Evolutionary conservation across 1,140 invertebrate genomes (phyloP).

Genomic region (Drosophila kohkoa): DNA sequence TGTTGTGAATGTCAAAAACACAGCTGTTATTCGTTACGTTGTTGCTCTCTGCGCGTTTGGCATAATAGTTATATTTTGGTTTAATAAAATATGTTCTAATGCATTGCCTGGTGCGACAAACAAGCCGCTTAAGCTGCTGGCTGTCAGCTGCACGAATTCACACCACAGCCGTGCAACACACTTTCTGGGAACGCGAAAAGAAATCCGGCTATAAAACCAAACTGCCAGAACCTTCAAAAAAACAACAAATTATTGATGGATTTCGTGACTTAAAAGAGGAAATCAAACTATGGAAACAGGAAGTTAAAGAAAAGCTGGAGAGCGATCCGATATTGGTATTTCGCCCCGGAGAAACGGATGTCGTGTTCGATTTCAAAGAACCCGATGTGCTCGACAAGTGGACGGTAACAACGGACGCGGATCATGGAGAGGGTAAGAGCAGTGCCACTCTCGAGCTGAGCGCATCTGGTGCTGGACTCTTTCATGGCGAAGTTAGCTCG

Average conservation of each 20-base stretch:
- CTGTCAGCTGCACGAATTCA: conserved; percentile 55
- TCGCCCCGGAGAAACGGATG: conserved; percentile 88
- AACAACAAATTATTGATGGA: conserved; percentile 87
- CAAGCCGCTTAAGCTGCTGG: conserved; percentile 44
- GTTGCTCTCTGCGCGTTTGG: conserved; percentile 1
- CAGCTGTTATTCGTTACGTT: conserved; percentile 76
- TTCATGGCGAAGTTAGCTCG: conserved; percentile 90
- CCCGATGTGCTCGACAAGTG: conserved; percentile 89
- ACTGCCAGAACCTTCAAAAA: conserved; percentile 84
- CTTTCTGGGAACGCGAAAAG: conserved; percentile 88
- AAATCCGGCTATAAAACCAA: conserved; percentile 88
- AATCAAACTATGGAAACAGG: conserved; percentile 88
- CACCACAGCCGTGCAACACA: conserved; percentile 65
- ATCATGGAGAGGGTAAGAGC: conserved; percentile 93
- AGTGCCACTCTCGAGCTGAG: conserved; percentile 88
- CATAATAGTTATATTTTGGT: conserved; percentile 26
- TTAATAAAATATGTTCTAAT: conserved; percentile 46
- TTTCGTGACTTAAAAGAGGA: conserved; percentile 89
- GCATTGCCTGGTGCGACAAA: conserved; percentile 57
- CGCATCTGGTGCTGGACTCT: conserved; percentile 89
- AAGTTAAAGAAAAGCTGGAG: conserved; percentile 88
- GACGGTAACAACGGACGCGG: conserved; percentile 90
- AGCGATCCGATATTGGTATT: conserved; percentile 87
- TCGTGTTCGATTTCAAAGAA: conserved; percentile 89
- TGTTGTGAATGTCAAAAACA: conserved; percentile 27